These are phyloP conservation scores for Sphaeridia pumilis DNA, from an alignment of 2,888 invertebrate species.

Conservation along the genomic window DNA sequence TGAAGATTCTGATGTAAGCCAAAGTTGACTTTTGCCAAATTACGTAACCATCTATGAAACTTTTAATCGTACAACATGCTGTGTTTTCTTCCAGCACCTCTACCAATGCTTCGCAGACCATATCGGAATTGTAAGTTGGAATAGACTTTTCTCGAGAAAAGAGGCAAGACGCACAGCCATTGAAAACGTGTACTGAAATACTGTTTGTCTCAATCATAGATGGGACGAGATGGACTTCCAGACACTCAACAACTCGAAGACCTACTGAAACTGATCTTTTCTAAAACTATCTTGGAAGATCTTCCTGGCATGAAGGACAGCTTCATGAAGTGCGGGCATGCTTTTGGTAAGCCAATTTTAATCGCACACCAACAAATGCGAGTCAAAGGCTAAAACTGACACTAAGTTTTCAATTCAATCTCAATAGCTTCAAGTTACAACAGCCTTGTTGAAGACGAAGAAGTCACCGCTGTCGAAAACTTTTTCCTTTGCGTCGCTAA, in stretches of 20 bases:
- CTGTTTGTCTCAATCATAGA: no score
- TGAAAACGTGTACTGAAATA: not conserved
- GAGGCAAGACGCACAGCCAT: no score
- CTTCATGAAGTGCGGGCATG: not conserved
- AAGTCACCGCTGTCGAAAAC: not conserved
- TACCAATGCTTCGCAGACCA: not conserved
- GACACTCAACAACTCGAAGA: not conserved
- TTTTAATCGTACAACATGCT: not conserved
- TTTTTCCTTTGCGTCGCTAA: not conserved
- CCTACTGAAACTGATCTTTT: not conserved
- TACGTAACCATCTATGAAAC: not conserved
- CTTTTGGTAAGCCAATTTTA: not conserved
- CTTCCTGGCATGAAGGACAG: constrained; percentile 1
- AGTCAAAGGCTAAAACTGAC: no score
- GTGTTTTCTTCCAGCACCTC: not conserved
- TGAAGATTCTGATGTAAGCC: not conserved
- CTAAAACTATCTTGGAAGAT: not conserved
- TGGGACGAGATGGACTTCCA: not conserved
- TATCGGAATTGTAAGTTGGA: not conserved
- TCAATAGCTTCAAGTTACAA: not conserved
- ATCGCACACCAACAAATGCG: no score
- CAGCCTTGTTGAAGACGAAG: not conserved
- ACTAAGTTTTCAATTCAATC: not conserved
- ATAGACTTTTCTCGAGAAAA: no score
- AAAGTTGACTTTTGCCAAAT: no score